Base-by-base conservation (phyloP, 1,140 invertebrate genomes). In the Apis cerana region DNA sequence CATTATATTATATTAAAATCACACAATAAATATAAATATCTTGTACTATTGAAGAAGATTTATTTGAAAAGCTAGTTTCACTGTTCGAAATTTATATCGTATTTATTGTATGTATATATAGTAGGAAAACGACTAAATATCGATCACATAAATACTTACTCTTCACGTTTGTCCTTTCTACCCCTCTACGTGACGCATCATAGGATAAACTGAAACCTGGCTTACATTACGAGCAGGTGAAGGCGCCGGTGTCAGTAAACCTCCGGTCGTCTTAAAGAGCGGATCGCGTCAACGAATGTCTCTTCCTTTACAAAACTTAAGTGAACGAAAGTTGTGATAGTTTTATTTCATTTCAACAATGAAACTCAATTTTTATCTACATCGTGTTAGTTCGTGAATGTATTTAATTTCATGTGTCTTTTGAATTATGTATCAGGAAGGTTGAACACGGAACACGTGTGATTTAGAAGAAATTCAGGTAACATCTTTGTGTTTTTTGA, bases 231-330 rank as follows among this genome's bases (percentile, higher is more conserved):
- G 90, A 90, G 91, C 92, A 92, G 92, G 90, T 92, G 91, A 89
- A 87, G 91, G 90, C 89, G 89, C 85, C 88, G 89, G 90, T 92
- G 92, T 93, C 92, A 93, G 92, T 93, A 90, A 92, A 92, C 91
- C 89, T 90, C 89, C 89, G 87, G 89, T 91, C 89, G 91, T 89
- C 90, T 87, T 84, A 81, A 83, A 81, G 89, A 90, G 86, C 91
- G 89, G 91, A 89, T 75, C 81, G 76, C 58, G 56, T 71, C 80
- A 59, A 62, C 80, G 56, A 21, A 59, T 78, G 75, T 27, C 56
- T 61, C 27, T 43, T 64, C 23, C 15, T 12, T 13, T 48, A 9
- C 58, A 61, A 23, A 50, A 11, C 54, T 27, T 48, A 43, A 27
- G 67, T 54, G 54, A 8, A 48, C 19, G 56, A n/a, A 11, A 62